phyloP scores from a whole-genome alignment of 2,113 vertebrate genomes.

The Xerus inauris region DNA sequence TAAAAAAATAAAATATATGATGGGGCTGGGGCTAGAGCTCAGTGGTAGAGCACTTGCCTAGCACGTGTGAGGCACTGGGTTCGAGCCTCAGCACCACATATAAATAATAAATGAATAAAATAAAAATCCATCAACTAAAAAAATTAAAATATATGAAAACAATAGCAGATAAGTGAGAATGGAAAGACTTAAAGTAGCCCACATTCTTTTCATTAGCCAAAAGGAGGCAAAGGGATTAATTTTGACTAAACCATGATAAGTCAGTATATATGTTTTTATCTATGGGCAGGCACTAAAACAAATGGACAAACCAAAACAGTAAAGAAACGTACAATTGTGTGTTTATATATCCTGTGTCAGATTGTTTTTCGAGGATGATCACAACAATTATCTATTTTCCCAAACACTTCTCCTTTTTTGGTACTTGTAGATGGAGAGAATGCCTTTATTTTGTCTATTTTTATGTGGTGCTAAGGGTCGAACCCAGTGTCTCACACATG shows the following conservation, averaged over 20 bases:
- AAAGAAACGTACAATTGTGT: neutral
- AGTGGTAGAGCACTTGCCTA: too few species aligned
- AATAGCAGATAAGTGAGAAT: neutral
- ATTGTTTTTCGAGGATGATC: neutral
- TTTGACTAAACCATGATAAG: neutral
- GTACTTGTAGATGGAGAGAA: too few species aligned
- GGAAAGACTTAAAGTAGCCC: neutral
- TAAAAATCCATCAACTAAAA: too few species aligned
- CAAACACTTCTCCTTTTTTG: neutral
- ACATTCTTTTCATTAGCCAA: neutral
- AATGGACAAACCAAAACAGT: neutral
- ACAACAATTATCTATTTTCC: neutral
- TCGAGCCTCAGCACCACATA: too few species aligned
- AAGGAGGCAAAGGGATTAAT: neutral
- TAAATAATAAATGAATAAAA: too few species aligned
- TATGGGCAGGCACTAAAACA: neutral
- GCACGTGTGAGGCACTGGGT: too few species aligned
- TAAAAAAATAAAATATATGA: neutral
- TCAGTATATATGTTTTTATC: neutral
- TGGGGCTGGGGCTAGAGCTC: too few species aligned
- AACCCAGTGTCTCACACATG: too few species aligned
- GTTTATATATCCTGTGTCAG: neutral
- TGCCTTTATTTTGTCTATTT: too few species aligned
- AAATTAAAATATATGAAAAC: neutral
- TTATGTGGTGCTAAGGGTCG: too few species aligned